These are phyloP conservation scores for Drosophila leontia DNA, from an alignment of 1,140 invertebrate genomes.

Conservation along the genomic window DNA sequence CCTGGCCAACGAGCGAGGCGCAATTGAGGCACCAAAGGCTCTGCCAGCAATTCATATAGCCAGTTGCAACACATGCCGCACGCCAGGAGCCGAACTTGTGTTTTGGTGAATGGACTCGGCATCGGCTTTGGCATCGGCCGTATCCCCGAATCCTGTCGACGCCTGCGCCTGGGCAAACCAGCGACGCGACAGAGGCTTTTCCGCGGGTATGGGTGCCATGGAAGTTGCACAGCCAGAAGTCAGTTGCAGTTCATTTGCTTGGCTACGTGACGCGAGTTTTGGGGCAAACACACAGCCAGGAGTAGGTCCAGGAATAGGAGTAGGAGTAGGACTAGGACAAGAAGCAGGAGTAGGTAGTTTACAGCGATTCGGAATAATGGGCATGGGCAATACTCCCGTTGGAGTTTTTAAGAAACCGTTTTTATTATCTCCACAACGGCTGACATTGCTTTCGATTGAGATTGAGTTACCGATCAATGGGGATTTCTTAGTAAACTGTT, in stretches of 20 bases:
- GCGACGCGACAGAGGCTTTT: background rate
- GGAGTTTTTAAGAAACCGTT: conserved; percentile 12
- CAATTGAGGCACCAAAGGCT: conserved; percentile 56
- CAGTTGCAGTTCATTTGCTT: conserved; percentile 62
- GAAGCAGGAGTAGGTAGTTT: background rate
- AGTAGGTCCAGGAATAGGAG: background rate
- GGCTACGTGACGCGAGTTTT: conserved; percentile 50
- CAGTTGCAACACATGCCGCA: conserved; percentile 29
- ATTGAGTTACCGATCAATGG: conserved; percentile 17
- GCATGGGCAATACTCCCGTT: conserved; percentile 6
- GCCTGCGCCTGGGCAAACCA: conserved; percentile 31
- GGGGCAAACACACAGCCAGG: conserved; percentile 1
- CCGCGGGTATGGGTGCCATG: background rate
- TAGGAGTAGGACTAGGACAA: background rate
- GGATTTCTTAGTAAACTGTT: background rate
- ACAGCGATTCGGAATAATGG: conserved; percentile 12
- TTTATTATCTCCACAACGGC: conserved; percentile 5
- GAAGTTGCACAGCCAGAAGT: conserved; percentile 34
- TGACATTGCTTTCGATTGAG: background rate
- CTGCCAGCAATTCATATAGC: conserved; percentile 49
- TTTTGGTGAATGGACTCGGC: conserved; percentile 63
- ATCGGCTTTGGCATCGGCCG: background rate
- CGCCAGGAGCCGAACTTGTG: conserved; percentile 29
- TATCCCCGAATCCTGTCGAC: conserved; percentile 21
- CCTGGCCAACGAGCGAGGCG: conserved; percentile 67